Evolutionary conservation across 2,888 invertebrate species (phyloP).

Genomic region (Apamea sordens): DNA sequence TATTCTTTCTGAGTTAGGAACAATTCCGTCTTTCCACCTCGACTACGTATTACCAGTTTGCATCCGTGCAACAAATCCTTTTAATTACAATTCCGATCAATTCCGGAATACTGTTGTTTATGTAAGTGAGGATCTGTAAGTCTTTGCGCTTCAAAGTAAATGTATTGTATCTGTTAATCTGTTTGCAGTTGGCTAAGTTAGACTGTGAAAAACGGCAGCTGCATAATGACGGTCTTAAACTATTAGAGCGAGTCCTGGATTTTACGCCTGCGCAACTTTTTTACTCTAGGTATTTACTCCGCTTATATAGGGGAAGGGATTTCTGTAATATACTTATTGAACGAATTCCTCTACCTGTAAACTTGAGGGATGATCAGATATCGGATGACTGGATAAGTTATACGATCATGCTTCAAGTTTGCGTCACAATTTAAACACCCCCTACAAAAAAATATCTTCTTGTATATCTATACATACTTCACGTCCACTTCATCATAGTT

Average conservation of each 20-base stretch:
- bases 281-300: neutral
- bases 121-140: slow-evolving; percentile 1
- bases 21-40: neutral
- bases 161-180: slow-evolving; percentile 27
- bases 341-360: neutral
- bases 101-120: slow-evolving; percentile 20
- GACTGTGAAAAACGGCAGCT: slow-evolving; percentile 21
- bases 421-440: too few relatives aligned
- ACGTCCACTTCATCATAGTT: too few relatives aligned
- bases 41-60: neutral
- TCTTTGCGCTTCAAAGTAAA: slow-evolving; percentile 13
- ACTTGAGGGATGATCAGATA: neutral
- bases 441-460: too few relatives aligned
- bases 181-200: slow-evolving; percentile 9
- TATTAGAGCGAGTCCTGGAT: neutral
- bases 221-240: slow-evolving; percentile 3
- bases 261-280: neutral
- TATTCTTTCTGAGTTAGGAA: neutral
- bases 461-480: too few relatives aligned
- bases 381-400: neutral
- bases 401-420: neutral
- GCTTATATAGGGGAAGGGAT: neutral
- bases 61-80: slow-evolving; percentile 2
- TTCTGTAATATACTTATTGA: neutral
- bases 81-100: slow-evolving; percentile 32